Conservation (phyloP, 2,797 vertebrate genomes). For the Sebastes paucispinis region DNA sequence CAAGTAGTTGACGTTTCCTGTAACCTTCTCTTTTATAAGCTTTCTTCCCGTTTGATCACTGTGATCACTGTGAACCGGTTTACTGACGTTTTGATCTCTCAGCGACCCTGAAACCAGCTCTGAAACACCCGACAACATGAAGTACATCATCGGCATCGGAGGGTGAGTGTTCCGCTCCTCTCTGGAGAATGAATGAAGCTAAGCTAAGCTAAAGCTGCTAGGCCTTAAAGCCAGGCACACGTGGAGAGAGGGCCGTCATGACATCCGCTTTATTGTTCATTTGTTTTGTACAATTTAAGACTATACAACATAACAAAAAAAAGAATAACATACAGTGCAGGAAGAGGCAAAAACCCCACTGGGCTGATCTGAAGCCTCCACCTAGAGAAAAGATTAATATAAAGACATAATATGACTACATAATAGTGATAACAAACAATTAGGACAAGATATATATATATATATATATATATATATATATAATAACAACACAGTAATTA, state of each 20-base stretch:
- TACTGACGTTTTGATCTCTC: slow-evolving; percentile 47
- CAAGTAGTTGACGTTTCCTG: slow-evolving; percentile 87
- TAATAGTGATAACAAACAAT: no score
- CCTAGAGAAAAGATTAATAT: no score
- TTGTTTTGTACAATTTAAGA: no score
- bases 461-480: no score
- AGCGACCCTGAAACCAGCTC: slow-evolving; percentile 15
- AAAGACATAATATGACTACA: no score
- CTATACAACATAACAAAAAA: no score
- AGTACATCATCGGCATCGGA: slow-evolving; percentile 90
- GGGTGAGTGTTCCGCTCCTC: slow-evolving; percentile 79
- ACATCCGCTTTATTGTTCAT: not conserved
- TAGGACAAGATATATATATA: no score
- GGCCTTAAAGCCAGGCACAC: slow-evolving; percentile 56
- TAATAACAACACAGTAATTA: no score
- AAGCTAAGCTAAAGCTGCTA: slow-evolving; percentile 20
- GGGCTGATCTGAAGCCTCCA: no score
- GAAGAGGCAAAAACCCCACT: no score
- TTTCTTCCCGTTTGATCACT: slow-evolving; percentile 79
- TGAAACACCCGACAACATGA: slow-evolving; percentile 76
- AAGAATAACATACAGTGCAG: no score
- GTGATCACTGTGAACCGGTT: slow-evolving; percentile 25
- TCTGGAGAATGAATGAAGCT: slow-evolving; percentile 27
- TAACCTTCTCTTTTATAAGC: slow-evolving; percentile 81
- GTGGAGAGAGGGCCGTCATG: slow-evolving; percentile 36